These are phyloP conservation scores for Corydoras sp. DNA, from an alignment of 2,113 vertebrate species.

Conservation along the genomic window DNA sequence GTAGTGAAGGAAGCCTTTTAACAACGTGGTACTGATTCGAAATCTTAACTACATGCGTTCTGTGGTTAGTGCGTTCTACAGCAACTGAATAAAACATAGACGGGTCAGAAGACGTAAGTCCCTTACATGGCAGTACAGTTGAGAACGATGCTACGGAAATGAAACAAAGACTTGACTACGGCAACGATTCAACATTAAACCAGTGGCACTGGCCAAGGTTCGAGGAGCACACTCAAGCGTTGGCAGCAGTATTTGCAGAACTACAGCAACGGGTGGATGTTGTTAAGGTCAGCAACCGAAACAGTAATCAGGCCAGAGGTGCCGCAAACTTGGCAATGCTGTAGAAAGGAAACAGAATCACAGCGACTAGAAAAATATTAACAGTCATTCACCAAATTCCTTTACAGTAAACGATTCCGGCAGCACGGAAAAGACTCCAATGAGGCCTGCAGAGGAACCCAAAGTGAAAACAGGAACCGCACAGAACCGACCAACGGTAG, in stretches of 20 bases:
- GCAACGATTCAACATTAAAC: too few relatives aligned
- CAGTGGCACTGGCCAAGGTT: background rate
- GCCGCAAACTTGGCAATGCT: background rate
- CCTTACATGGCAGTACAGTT: too few relatives aligned
- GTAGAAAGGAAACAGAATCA: background rate
- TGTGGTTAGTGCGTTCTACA: too few relatives aligned
- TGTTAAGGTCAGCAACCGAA: background rate
- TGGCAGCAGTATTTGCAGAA: background rate
- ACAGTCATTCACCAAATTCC: conserved; percentile 40
- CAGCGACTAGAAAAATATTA: conserved; percentile 31
- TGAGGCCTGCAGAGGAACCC: conserved; percentile 49
- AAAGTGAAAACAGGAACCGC: conserved; percentile 37
- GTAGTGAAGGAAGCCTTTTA: too few relatives aligned
- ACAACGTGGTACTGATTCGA: too few relatives aligned
- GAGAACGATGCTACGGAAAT: too few relatives aligned
- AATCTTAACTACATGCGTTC: too few relatives aligned
- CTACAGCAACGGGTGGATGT: background rate
- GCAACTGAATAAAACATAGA: too few relatives aligned
- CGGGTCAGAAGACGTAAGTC: too few relatives aligned
- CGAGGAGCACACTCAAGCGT: background rate
- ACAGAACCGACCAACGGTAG: too few relatives aligned
- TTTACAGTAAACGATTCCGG: conserved; percentile 10
- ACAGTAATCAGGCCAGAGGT: background rate
- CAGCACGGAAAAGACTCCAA: conserved; percentile 47
- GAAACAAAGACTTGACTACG: too few relatives aligned